Percentiles rank a stretch among this genome's conserved stretches.
These are phyloP conservation scores for Antennarius striatus DNA, from an alignment of 2,113 vertebrate species.

Conservation along the genomic window DNA sequence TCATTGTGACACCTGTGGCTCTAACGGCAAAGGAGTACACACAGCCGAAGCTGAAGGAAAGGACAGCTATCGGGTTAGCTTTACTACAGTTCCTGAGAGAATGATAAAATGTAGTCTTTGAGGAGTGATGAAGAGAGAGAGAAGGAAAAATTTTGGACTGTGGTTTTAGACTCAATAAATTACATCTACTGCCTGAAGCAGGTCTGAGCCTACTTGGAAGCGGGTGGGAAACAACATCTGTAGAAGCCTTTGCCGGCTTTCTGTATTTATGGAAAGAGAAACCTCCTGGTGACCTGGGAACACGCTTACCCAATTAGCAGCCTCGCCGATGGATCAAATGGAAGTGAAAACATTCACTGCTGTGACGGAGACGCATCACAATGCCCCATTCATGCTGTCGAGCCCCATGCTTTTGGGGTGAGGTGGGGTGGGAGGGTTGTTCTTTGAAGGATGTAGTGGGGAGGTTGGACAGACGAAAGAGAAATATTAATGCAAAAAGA, in stretches of 20 bases:
- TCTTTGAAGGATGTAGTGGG: constrained; percentile 46
- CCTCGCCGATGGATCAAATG: constrained; percentile 82
- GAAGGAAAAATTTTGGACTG: constrained; percentile 57
- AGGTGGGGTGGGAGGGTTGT: constrained; percentile 30
- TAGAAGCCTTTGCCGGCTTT: constrained; percentile 69
- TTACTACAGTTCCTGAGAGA: constrained; percentile 33
- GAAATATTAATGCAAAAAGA: constrained; percentile 68
- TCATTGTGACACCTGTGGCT: constrained; percentile 68
- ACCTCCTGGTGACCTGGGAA: constrained; percentile 81
- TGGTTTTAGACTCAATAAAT: constrained; percentile 64
- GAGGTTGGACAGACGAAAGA: constrained; percentile 42
- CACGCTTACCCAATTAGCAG: constrained; percentile 83
- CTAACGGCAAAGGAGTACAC: constrained; percentile 16
- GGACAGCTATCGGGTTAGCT: constrained; percentile 35
- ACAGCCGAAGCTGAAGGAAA: constrained; percentile 24
- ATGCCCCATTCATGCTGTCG: constrained; percentile 80
- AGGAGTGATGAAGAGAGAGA: constrained; percentile 54
- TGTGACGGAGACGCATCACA: constrained; percentile 78
- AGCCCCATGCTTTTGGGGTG: constrained; percentile 61
- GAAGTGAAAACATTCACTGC: constrained; percentile 83
- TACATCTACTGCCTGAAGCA: constrained; percentile 53
- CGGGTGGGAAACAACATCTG: constrained; percentile 67
- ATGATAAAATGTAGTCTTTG: constrained; percentile 54
- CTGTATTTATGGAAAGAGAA: constrained; percentile 81
- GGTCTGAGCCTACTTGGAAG: constrained; percentile 69